A percentile compares a stretch with the other conserved stretches of the same genome.
These are phyloP conservation scores for Tragopan temminckii DNA, from an alignment of 2,797 vertebrate species.

Conservation along the genomic window DNA sequence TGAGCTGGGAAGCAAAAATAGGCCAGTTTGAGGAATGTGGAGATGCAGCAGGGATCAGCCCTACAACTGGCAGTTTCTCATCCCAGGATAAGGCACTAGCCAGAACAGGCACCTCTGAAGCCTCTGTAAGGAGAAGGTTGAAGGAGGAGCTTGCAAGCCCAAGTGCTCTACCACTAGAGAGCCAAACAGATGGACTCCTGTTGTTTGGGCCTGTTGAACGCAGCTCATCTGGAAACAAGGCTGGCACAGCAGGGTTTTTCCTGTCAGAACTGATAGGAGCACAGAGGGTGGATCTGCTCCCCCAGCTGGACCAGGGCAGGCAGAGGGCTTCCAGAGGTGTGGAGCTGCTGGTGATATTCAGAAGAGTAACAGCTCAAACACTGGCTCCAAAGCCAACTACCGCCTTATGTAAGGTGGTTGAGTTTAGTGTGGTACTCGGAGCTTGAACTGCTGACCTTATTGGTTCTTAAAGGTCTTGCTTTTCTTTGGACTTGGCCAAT, in stretches of 20 bases:
- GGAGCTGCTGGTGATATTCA: not conserved
- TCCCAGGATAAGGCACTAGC: not conserved
- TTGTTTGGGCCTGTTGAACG: constrained; percentile 6
- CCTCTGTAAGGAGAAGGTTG: not conserved
- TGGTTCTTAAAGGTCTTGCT: not conserved
- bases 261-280: constrained; percentile 38
- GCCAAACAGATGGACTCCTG: constrained; percentile 15
- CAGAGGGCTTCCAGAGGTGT: not conserved
- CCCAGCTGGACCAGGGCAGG: constrained; percentile 2
- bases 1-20: not conserved
- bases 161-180: not conserved
- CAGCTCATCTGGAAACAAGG: constrained; percentile 25
- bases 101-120: not conserved
- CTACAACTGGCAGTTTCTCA: not conserved
- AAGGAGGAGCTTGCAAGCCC: not conserved
- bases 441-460: not conserved
- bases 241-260: constrained; percentile 1
- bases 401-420: not conserved
- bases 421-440: not conserved
- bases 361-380: constrained; percentile 6
- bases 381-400: constrained; percentile 17
- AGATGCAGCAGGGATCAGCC: not conserved
- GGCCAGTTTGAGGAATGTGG: not conserved
- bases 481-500: not conserved
- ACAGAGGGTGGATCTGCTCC: constrained; percentile 12